A percentile compares a stretch with the other conserved stretches of the same genome.
These are phyloP conservation scores for Lemur catta DNA, from an alignment of 2,797 vertebrate genomes.

Conservation along the genomic window DNA sequence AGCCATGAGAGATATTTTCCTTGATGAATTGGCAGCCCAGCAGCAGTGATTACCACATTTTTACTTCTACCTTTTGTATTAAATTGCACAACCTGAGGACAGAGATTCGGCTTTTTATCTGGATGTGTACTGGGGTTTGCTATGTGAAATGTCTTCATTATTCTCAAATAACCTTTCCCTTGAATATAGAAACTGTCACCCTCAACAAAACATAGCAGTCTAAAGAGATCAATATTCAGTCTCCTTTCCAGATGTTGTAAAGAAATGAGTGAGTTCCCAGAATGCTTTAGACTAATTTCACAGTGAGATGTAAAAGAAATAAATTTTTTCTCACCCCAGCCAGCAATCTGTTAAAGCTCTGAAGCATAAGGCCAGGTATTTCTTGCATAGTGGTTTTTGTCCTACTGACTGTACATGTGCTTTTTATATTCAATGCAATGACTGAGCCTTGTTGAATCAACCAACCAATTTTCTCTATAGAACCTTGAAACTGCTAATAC, in stretches of 20 bases:
- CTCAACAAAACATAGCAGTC: constrained; percentile 43
- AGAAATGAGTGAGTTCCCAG: constrained; percentile 55
- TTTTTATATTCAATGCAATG: not conserved
- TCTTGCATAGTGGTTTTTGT: not conserved
- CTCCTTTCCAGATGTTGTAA: constrained; percentile 60
- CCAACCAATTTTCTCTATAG: not conserved
- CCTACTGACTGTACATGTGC: not conserved
- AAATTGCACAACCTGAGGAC: not conserved
- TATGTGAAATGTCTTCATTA: constrained; percentile 62
- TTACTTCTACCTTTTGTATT: constrained; percentile 36
- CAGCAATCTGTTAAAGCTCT: constrained; percentile 25
- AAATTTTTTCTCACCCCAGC: not conserved
- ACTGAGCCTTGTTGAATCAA: not conserved
- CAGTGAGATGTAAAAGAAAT: not conserved
- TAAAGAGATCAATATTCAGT: constrained; percentile 55
- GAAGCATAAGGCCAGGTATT: constrained; percentile 27
- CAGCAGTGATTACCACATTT: not conserved
- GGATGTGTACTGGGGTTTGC: constrained; percentile 24
- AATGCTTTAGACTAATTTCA: constrained; percentile 46
- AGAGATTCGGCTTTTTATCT: constrained; percentile 36
- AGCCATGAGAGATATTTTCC: not conserved
- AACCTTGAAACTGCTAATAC: constrained; percentile 5
- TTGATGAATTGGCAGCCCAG: not conserved
- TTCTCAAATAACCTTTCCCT: constrained; percentile 55
- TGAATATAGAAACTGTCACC: constrained; percentile 51